Conservation (phyloP, 1,140 invertebrate species). For the Tribolium madens region DNA sequence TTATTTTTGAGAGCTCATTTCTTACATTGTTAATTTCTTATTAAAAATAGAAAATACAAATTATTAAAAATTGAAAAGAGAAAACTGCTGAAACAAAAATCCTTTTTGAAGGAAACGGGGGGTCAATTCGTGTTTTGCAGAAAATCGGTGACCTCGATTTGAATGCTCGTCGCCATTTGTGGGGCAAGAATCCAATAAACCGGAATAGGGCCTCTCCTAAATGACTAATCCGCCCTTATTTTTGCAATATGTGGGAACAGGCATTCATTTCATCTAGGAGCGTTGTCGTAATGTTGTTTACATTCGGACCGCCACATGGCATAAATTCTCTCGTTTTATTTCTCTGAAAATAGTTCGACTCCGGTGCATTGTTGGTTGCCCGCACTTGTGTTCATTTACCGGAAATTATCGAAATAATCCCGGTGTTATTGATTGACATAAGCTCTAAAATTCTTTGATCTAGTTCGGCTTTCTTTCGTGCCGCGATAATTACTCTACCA, state of each 20-base stretch:
- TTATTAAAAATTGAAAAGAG: no score
- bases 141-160: neutral
- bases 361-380: slow-evolving; percentile 17
- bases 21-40: no score
- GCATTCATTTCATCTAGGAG: neutral
- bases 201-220: slow-evolving; percentile 6
- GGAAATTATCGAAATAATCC: slow-evolving; percentile 10
- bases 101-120: no score
- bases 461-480: neutral
- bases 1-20: no score
- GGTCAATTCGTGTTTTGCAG: no score
- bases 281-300: slow-evolving; percentile 24
- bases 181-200: neutral
- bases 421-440: slow-evolving; percentile 12
- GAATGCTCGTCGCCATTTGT: neutral
- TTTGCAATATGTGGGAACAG: slow-evolving; percentile 28
- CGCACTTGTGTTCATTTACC: neutral
- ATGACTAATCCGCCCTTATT: slow-evolving; percentile 34
- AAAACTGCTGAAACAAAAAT: no score
- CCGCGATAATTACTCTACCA: slow-evolving; percentile 35
- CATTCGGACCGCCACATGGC: slow-evolving; percentile 23
- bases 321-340: slow-evolving; percentile 7
- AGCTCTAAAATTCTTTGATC: neutral
- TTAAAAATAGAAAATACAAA: no score
- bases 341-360: slow-evolving; percentile 13